Base-by-base conservation (phyloP, 1,140 invertebrate genomes). In the Drosophila guanche region DNA sequence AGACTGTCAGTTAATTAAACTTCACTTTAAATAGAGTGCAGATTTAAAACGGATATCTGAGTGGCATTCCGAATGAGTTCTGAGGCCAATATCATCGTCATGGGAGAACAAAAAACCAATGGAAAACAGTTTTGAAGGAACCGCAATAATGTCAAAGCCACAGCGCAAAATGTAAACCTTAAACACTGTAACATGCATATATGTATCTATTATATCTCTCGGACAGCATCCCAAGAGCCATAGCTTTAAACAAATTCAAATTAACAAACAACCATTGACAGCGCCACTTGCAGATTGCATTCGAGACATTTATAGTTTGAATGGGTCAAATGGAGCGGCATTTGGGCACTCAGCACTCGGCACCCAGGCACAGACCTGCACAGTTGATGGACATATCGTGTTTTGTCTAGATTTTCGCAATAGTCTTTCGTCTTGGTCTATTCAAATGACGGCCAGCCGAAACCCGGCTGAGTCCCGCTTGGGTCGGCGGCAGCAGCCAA, bases 381-480 rank as follows among this genome's bases (percentile, higher is more conserved):
- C 66, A 54, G 45, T 29, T 41, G 40, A 48, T 56, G 27, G 23
- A 59, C 57, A 25, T 47, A 53, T 47, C 27, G 53, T 61, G 27
- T 23, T 40, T 29, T 63, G 65, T 62, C 46, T 62, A 45, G 40
- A 47, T 77, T 83, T 75, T 88, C 75, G 66, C 76, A 86, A 86
- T 63, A 48, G 50, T 59, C 66, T 70, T 61, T 63, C 42, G 70
- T 37, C 70, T 70, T 60, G 83, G 60, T 75, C 79, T 88, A 86
- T 88, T 86, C 47, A 88, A 86, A 86, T 86, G 83, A 86, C 68
- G 83, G 77, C 79, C 63, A 79, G 65, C 72, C 55, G 55, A 75
- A 50, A 55, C 43, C 52, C 8, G 33, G 55, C 51, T 4, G 33
- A 37, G 33, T 37, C 61, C 51, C 60, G 76, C 59, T 72, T 55